Conservation (phyloP, 92 coral and sea anemone genomes). For the Zoanthus sociatus region DNA sequence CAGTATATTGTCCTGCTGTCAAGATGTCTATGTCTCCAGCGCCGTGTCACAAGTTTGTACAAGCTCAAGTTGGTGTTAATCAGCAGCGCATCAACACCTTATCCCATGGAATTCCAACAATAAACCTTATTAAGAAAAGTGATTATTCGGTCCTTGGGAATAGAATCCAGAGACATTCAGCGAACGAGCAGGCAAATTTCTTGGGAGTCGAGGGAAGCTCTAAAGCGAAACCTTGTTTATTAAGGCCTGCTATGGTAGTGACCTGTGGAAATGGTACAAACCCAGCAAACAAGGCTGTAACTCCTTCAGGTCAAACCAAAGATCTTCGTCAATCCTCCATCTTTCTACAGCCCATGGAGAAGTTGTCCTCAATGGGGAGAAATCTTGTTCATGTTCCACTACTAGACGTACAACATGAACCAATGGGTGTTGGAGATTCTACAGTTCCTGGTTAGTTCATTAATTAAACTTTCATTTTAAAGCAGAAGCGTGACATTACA, state of each 20-base stretch:
- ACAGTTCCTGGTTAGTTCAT: background rate
- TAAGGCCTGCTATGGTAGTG: background rate
- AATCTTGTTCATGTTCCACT: background rate
- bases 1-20: constrained; percentile 16
- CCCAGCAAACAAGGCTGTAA: background rate
- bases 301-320: background rate
- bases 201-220: background rate
- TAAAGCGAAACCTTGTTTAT: background rate
- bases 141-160: background rate
- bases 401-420: background rate
- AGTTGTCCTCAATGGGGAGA: background rate
- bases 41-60: background rate
- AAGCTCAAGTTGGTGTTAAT: background rate
- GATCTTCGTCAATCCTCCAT: background rate
- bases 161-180: background rate
- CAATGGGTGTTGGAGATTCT: background rate
- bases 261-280: background rate
- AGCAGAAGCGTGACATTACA: too few relatives aligned
- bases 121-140: background rate
- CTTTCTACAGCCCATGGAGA: background rate
- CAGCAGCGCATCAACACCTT: background rate
- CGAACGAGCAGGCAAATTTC: background rate
- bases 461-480: too few relatives aligned
- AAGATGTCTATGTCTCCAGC: background rate
- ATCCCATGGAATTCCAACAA: background rate